Evolutionary conservation across 2,113 vertebrate species (phyloP).

Genomic region (Galeopterus variegatus): DNA sequence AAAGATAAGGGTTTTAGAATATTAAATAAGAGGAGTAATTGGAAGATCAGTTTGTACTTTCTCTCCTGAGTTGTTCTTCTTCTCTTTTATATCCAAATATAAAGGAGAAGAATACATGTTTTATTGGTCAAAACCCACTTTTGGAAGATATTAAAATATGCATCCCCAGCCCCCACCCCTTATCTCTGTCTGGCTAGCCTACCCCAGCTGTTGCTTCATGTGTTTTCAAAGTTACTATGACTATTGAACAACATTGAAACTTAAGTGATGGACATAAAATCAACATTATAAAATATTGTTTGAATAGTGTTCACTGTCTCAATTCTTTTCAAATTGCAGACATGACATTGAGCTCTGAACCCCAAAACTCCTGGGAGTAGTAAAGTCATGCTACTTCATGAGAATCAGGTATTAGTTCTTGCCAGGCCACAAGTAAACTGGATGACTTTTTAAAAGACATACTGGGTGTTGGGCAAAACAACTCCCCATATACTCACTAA

Average conservation of each 20-base stretch:
- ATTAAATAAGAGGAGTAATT: not conserved
- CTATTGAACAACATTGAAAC: not conserved
- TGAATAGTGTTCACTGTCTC: not conserved
- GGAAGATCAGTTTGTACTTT: not conserved
- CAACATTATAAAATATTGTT: not conserved
- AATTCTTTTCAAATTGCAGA: not conserved
- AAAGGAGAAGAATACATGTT: not conserved
- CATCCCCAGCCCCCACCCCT: too few relatives aligned
- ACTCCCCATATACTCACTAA: not conserved
- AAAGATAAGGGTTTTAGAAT: not conserved
- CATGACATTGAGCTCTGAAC: not conserved
- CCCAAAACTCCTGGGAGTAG: not conserved
- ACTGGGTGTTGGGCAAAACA: not conserved
- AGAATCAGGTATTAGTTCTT: not conserved
- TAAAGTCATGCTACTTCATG: not conserved
- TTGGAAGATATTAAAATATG: not conserved
- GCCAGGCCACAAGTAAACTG: not conserved
- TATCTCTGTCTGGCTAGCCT: not conserved
- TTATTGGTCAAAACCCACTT: not conserved
- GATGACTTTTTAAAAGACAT: not conserved
- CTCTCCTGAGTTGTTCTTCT: not conserved
- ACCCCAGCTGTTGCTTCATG: not conserved
- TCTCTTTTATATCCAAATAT: not conserved
- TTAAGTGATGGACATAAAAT: not conserved
- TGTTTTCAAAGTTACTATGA: constrained; percentile 24